Evolutionary conservation across 2,113 vertebrate species (phyloP).

Genomic region (Myrmecobius fasciatus): DNA sequence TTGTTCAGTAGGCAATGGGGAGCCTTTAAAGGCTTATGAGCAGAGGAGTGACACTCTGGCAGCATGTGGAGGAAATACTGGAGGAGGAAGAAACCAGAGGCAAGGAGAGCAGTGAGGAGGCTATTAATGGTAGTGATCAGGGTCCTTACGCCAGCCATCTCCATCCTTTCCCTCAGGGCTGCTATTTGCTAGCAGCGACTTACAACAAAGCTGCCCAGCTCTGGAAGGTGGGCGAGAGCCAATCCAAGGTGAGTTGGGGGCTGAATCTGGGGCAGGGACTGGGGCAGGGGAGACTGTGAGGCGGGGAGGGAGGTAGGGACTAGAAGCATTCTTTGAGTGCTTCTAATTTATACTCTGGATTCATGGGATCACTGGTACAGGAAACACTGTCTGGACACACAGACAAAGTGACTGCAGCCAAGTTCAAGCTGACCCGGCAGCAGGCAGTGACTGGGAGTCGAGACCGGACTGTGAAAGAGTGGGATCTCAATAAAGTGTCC

Average conservation of each 20-base stretch:
- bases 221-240: conserved; percentile 87
- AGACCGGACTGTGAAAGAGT: conserved; percentile 89
- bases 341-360: conserved; percentile 36
- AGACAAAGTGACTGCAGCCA: conserved; percentile 91
- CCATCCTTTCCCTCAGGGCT: conserved; percentile 80
- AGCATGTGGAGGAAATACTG: neutral
- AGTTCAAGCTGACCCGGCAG: conserved; percentile 84
- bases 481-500: conserved; percentile 89
- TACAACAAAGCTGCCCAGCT: conserved; percentile 90
- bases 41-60: neutral
- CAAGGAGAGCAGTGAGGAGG: neutral
- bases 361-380: conserved; percentile 72
- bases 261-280: neutral
- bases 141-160: neutral
- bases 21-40: neutral
- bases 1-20: neutral
- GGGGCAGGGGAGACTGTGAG: neutral
- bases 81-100: neutral
- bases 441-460: conserved; percentile 91
- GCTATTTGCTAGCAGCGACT: conserved; percentile 87
- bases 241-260: conserved; percentile 85
- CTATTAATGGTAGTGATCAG: neutral
- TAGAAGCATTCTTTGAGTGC: neutral
- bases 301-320: neutral
- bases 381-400: conserved; percentile 92